A percentile compares a stretch with the other conserved stretches of the same genome.
Conservation (phyloP, 2,113 vertebrate species). For the Cephalophus harveyi region DNA sequence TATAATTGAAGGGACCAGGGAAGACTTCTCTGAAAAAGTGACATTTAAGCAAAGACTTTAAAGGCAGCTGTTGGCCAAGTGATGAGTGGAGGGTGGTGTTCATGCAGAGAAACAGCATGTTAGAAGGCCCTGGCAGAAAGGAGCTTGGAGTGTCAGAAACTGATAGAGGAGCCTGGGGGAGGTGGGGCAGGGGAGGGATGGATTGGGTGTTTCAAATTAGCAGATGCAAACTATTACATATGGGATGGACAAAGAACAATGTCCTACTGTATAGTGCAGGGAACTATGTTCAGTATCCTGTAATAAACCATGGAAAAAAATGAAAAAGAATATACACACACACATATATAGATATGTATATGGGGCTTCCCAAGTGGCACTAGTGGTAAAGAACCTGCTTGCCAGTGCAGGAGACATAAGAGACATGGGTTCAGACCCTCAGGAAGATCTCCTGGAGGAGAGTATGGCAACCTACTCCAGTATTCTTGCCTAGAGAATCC, state of each 20-base stretch:
- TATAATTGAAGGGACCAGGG: neutral
- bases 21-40: neutral
- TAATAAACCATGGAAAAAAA: neutral
- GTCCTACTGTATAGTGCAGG: neutral
- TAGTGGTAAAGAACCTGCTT: neutral
- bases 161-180: neutral
- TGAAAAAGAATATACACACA: neutral
- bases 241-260: neutral
- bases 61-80: neutral
- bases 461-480: neutral
- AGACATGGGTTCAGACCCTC: neutral
- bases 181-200: neutral
- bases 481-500: neutral
- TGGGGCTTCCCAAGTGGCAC: neutral
- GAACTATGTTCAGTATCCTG: neutral
- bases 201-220: neutral
- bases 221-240: neutral
- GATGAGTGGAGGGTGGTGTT: neutral
- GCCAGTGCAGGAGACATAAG: neutral
- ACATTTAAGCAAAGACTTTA: neutral
- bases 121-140: neutral
- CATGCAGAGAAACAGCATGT: neutral
- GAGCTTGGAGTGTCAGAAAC: neutral
- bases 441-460: neutral
- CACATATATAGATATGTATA: neutral